These are phyloP conservation scores for Scaptomyza pallida DNA, from an alignment of 1,140 invertebrate species.

Conservation along the genomic window DNA sequence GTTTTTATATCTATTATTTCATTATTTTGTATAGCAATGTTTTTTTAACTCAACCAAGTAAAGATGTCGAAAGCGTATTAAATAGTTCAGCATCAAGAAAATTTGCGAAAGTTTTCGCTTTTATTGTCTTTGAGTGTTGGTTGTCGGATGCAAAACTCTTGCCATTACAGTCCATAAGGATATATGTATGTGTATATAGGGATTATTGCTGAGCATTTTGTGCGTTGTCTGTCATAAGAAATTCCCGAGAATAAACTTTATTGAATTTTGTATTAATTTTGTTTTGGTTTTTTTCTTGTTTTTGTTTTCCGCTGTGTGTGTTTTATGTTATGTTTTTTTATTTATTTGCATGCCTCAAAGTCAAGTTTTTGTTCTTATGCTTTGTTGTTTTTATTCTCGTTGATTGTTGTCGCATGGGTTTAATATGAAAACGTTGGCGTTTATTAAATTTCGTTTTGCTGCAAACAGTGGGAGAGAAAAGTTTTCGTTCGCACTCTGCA, in stretches of 20 bases:
- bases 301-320: constrained; percentile 4
- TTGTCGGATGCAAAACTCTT: constrained; percentile 37
- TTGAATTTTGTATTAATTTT: constrained; percentile 78
- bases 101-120: neutral
- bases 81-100: neutral
- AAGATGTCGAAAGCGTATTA: neutral
- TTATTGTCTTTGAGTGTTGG: constrained; percentile 10
- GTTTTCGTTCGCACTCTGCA: constrained; percentile 65
- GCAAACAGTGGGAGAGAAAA: constrained; percentile 51
- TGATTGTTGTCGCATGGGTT: constrained; percentile 57
- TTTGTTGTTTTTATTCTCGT: constrained; percentile 38
- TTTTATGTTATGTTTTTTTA: constrained; percentile 6
- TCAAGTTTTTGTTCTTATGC: constrained; percentile 49
- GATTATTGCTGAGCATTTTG: constrained; percentile 37
- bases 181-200: neutral
- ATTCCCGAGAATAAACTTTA: constrained; percentile 70
- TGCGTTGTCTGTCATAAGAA: constrained; percentile 59
- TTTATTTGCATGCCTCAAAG: constrained; percentile 55
- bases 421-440: constrained; percentile 73
- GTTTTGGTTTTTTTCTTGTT: too few species aligned
- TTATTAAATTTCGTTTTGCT: constrained; percentile 77
- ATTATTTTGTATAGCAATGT: neutral
- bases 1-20: neutral
- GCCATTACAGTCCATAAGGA: constrained; percentile 34
- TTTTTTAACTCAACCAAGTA: neutral